Conservation (phyloP, 2,113 vertebrate genomes). For the Anolis carolinensis region DNA sequence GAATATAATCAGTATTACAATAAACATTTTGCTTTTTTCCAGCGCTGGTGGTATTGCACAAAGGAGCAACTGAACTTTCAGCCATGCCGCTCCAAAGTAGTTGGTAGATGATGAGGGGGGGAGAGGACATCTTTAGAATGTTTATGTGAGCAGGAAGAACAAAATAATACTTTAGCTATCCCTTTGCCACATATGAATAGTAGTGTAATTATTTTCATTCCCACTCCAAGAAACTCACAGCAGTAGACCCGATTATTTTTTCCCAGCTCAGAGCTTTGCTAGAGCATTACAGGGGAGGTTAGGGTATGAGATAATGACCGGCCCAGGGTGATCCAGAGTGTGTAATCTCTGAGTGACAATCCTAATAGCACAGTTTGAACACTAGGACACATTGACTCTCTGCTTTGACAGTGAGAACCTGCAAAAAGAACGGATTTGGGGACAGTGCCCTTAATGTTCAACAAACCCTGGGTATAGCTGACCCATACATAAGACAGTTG, state of each 20-base stretch:
- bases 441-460: not conserved
- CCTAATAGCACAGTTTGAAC: not conserved
- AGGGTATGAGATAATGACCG: not conserved
- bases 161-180: not conserved
- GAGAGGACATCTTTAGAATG: not conserved
- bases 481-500: not conserved
- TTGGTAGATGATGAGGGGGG: not conserved
- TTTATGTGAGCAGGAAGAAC: not conserved
- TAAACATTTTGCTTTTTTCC: constrained; percentile 1
- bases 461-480: not conserved
- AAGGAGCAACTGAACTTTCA: not conserved
- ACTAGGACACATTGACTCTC: not conserved
- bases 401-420: not conserved
- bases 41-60: not conserved
- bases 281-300: not conserved
- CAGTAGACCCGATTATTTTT: not conserved
- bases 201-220: not conserved
- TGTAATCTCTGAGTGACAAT: not conserved
- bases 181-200: not conserved
- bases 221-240: not conserved
- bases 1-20: not conserved
- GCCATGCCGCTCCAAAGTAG: not conserved
- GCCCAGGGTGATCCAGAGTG: not conserved
- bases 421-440: not conserved
- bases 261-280: not conserved